Percentiles rank a stretch among this genome's conserved stretches.
phyloP scores from a whole-genome alignment of 2,113 vertebrate species.

The Elephantulus edwardii region DNA sequence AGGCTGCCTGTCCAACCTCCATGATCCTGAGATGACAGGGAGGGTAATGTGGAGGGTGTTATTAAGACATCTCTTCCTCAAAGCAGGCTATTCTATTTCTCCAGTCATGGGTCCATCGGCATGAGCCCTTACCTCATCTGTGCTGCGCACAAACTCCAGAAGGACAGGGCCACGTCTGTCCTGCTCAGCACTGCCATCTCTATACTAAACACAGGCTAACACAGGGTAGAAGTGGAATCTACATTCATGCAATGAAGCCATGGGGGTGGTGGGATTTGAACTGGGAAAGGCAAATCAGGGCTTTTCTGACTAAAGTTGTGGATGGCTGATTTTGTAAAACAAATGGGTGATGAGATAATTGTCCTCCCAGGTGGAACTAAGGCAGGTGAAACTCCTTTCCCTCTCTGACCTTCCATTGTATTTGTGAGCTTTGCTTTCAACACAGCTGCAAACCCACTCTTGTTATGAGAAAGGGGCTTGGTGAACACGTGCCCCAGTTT shows the following conservation, averaged over 20 bases:
- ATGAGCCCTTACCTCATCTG: neutral
- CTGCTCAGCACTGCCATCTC: neutral
- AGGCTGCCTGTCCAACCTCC: neutral
- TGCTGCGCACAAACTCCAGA: neutral
- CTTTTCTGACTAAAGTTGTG: neutral
- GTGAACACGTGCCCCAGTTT: neutral
- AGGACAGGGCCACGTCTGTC: neutral
- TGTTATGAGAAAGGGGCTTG: neutral
- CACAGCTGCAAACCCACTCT: neutral
- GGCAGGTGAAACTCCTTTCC: neutral
- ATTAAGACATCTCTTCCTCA: neutral
- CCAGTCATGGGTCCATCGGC: neutral
- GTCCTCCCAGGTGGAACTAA: neutral
- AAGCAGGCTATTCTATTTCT: neutral
- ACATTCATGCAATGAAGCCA: neutral
- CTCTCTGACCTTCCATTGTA: neutral
- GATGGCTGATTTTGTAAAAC: neutral
- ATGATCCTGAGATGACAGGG: neutral
- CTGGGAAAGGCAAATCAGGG: neutral
- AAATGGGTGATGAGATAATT: neutral
- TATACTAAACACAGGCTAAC: neutral
- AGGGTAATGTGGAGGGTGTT: neutral
- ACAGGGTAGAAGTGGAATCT: neutral
- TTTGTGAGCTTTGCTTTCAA: neutral
- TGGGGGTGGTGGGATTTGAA: neutral